phyloP scores from a whole-genome alignment of 2,888 invertebrate genomes.

The Acleris cristana region DNA sequence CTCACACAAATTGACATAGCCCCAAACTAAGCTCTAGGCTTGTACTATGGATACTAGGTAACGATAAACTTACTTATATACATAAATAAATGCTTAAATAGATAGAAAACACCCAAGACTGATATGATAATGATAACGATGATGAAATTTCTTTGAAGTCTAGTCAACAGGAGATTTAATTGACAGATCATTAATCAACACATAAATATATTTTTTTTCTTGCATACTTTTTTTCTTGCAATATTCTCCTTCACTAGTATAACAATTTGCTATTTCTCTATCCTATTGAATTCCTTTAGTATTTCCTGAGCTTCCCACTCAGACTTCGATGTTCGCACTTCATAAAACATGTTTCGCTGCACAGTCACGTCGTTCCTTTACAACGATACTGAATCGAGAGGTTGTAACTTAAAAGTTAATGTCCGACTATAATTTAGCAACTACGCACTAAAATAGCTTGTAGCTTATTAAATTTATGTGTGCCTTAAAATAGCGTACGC shows the following conservation, averaged over 20 bases:
- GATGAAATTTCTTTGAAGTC: too few species aligned
- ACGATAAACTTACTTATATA: too few species aligned
- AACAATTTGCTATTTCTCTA: neutral
- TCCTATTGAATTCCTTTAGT: neutral
- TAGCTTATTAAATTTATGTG: slow-evolving; percentile 4
- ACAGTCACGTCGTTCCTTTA: neutral
- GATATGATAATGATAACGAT: too few species aligned
- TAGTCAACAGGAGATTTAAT: too few species aligned
- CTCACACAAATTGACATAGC: too few species aligned
- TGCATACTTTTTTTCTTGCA: too few species aligned
- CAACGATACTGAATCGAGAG: slow-evolving; percentile 13
- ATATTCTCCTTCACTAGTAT: neutral
- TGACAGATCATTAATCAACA: too few species aligned
- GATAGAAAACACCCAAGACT: too few species aligned
- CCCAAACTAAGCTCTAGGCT: too few species aligned
- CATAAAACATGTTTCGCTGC: neutral
- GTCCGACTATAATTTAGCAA: slow-evolving; percentile 12
- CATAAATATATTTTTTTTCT: too few species aligned
- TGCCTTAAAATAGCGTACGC: slow-evolving; percentile 16
- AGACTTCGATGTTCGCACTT: slow-evolving; percentile 2
- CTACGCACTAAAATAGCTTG: slow-evolving; percentile 10
- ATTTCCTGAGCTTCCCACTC: neutral
- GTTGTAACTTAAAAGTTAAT: slow-evolving; percentile 17
- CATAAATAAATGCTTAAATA: too few species aligned
- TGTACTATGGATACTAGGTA: too few species aligned